Base-by-base conservation (phyloP, 2,113 vertebrate genomes). In the Chloebia gouldiae region DNA sequence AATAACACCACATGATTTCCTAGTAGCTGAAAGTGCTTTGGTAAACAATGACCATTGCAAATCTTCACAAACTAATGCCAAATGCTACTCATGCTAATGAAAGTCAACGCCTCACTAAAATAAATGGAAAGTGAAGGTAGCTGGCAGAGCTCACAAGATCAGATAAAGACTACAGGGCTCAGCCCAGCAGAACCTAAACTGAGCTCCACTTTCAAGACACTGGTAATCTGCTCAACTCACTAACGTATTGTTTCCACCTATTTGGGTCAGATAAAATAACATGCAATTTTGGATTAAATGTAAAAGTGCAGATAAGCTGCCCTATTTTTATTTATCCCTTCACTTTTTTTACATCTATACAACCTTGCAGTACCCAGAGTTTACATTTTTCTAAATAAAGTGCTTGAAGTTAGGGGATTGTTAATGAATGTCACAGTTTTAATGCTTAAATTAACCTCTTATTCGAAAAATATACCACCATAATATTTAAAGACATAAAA, bases 261-360 rank as follows among this genome's bases (percentile, higher is more conserved):
- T 91, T 79, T 88, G 57, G 82, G 73, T 95, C 88, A 91, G 83
- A 64, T 28, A 77, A 37, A 85, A 75, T 89, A 95, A 70, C 16
- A 7, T 88, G 47, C 35, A 86, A 82, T 81, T 96, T 96, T 90
- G 73, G 63, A 95, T 92, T 93, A 89, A 93, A 88, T 0, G 1
- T 54, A 50, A 60, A 90, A 94, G 47, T 72, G 65, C 44, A 81
- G 92, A 81, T 85, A 96, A 88, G 51, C 60, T 78, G 78, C 13
- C 47, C 75, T 92, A 93, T 90, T 75, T 88, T 91, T 92, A 86
- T 94, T 93, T 81, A 78, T 88, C 42, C 65, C 47, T 84, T 59
- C 73, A 63, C 13, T 86, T 91, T 90, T 87, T 90, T 87, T 40
- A 64, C 6, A 33, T 60, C 71, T 50, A 79, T 40, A 60, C 35